These are phyloP conservation scores for Danio choprae DNA, from an alignment of 2,797 vertebrate species.

Conservation along the genomic window DNA sequence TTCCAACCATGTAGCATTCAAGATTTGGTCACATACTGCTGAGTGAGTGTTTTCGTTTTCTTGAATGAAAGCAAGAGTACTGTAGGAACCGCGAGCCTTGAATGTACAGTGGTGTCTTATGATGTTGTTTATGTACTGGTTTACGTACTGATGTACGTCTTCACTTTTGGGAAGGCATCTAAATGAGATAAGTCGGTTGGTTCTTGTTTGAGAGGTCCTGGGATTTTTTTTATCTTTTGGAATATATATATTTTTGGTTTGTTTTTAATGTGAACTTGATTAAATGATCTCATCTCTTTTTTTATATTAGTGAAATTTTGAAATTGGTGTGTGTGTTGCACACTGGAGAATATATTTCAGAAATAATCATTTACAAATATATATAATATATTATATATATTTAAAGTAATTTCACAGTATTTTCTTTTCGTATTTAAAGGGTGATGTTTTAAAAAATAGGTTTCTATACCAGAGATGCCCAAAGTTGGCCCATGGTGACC, in stretches of 20 bases:
- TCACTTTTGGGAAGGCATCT: background rate
- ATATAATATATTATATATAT: too few relatives aligned
- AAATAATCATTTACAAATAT: background rate
- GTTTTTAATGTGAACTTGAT: background rate
- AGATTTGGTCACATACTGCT: conserved; percentile 46
- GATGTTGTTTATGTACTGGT: background rate
- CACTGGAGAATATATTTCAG: background rate
- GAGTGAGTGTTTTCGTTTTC: background rate
- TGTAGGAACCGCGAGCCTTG: background rate
- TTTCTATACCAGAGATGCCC: too few relatives aligned
- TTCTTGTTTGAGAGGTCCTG: background rate
- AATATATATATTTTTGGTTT: background rate
- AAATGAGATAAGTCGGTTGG: background rate
- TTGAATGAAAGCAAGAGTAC: background rate
- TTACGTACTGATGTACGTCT: background rate
- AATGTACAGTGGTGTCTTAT: conserved; percentile 13
- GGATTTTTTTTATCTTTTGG: background rate
- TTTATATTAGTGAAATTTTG: background rate
- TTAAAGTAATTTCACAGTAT: background rate
- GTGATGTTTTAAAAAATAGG: background rate
- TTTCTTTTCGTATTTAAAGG: background rate
- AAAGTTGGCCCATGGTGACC: too few relatives aligned
- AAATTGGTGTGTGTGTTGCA: background rate
- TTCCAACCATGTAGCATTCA: conserved; percentile 72
- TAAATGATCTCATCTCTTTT: background rate